A percentile compares a stretch with the other conserved stretches of the same genome.
These are phyloP conservation scores for Alectura lathami DNA, from an alignment of 2,113 vertebrate species.

Conservation along the genomic window DNA sequence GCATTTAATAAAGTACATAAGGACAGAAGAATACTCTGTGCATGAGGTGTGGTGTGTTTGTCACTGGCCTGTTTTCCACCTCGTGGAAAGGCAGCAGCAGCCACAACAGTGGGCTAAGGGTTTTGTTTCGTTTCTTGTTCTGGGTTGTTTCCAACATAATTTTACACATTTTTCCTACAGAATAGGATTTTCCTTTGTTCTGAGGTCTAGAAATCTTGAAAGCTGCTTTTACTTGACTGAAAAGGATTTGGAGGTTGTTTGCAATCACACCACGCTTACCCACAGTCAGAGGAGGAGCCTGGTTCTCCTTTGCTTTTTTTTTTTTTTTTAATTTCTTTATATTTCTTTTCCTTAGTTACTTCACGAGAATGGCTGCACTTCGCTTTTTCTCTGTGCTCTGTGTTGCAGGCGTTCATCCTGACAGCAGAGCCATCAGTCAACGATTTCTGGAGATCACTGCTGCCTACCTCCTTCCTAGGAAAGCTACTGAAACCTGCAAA, in stretches of 20 bases:
- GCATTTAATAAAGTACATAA: too few relatives aligned
- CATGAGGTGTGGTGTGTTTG: background rate
- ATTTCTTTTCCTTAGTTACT: background rate
- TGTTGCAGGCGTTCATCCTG: background rate
- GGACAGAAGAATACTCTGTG: rapidly evolving
- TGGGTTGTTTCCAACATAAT: background rate
- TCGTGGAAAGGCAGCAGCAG: background rate
- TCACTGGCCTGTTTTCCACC: background rate
- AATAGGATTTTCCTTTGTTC: background rate
- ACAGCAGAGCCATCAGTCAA: background rate
- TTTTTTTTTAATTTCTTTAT: background rate
- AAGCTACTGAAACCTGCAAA: background rate
- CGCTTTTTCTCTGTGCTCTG: background rate
- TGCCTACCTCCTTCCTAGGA: background rate
- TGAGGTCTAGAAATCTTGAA: background rate
- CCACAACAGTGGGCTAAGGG: background rate
- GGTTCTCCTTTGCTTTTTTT: background rate
- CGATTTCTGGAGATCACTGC: background rate
- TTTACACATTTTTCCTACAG: background rate
- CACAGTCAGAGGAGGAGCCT: background rate
- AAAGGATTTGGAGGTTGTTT: background rate
- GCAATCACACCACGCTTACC: background rate
- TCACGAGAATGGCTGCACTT: background rate
- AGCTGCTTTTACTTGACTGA: background rate
- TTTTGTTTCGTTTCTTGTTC: background rate